Base-by-base conservation (phyloP, 2,797 vertebrate genomes). In the Sebastes trivittatus region DNA sequence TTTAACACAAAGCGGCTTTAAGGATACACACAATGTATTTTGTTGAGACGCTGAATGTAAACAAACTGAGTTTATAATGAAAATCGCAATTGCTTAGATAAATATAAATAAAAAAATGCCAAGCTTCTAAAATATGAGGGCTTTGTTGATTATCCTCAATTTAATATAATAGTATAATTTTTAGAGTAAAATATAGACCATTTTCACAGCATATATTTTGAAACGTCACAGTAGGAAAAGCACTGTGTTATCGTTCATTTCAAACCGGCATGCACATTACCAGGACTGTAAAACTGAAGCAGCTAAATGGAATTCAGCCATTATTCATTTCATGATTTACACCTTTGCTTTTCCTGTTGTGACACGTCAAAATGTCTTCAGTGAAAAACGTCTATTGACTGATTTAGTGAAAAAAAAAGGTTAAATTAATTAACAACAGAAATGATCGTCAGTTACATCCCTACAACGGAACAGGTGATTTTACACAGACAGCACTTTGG, bases 1-100 rank as follows among this genome's bases (percentile, higher is more conserved):
- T 16, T 69, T 13, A 77, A 75, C 58, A 81, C 30, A 59, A 67
- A 20, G 14, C 22, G 4, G 16, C 25, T 78, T 77, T 74, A 67
- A 46, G 36, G 22, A 67, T 22, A 63, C 6, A 67, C 62, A 78
- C 18, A 38, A 62, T 13, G 13, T 13, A 34, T 63, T 56, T 60
- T 42, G n/a, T 38, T 66, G 14, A 72, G 7, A 75, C 5, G 11
- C 49, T 22, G 11, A 67, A 70, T 36, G 11, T 22, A 74, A 62
- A 62, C 4, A 32, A 34, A 36, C 2, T 73, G 29, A n/a, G 34
- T 77, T 73, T 20, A 73, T 22, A 71, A 60, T 36, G 5, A 38
- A 66, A 66, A 49, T 1, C 54, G 4, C 4, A 30, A 34, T 1
- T 60, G 7, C 22, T 49, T 6, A 14, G 14, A 65, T 9, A 54